A percentile compares a stretch with the other conserved stretches of the same genome.
These are phyloP conservation scores for Riparia riparia DNA, from an alignment of 2,113 vertebrate species.

Conservation along the genomic window DNA sequence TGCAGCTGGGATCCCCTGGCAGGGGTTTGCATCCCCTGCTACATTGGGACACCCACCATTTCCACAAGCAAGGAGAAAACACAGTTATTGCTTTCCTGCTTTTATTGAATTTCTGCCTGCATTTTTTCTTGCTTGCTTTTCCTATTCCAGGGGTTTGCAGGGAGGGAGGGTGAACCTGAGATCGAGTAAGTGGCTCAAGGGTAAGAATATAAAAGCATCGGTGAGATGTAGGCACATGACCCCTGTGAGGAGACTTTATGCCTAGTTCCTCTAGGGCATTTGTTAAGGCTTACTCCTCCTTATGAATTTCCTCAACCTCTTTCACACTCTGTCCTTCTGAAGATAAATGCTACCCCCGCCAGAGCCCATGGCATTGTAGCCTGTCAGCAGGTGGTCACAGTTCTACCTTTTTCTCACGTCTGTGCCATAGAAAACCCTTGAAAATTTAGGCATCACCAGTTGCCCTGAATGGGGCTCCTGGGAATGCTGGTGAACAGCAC, in stretches of 20 bases:
- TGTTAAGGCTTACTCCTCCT: not conserved
- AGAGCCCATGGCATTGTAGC: not conserved
- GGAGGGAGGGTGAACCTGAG: not conserved
- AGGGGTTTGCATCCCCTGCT: not conserved
- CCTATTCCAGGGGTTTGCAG: not conserved
- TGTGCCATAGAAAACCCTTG: not conserved
- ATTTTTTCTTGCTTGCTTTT: not conserved
- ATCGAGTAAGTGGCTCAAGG: constrained; percentile 5
- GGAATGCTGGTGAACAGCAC: not conserved
- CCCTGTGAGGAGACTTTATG: not conserved
- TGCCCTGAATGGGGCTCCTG: not conserved
- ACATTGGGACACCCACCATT: not conserved
- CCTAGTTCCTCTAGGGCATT: not conserved
- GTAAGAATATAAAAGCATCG: not conserved
- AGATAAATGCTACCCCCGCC: not conserved
- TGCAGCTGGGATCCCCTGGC: not conserved
- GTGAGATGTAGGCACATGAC: not conserved
- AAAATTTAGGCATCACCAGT: not conserved
- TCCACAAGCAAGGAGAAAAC: not conserved
- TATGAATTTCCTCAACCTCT: not conserved
- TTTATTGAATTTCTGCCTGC: not conserved
- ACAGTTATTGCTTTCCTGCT: not conserved
- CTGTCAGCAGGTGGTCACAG: not conserved
- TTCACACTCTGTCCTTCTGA: not conserved
- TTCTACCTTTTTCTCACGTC: not conserved